Evolutionary conservation across 2,888 invertebrate genomes (phyloP).

Genomic region (Aporophyla lueneburgensis): DNA sequence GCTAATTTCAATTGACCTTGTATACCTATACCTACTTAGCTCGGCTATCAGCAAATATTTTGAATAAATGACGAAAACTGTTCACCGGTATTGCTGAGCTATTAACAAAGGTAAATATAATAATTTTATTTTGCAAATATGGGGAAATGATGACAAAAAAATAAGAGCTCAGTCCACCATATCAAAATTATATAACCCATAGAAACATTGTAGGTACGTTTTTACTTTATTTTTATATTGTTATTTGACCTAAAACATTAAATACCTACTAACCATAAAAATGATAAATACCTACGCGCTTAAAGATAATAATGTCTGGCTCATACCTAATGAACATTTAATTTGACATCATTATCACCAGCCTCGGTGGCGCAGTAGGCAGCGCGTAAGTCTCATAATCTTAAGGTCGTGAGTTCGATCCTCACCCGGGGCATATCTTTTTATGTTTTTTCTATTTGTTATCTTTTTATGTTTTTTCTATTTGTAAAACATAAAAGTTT

Average conservation of each 20-base stretch:
- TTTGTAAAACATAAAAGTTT: not conserved
- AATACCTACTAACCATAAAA: not conserved
- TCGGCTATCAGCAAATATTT: not conserved
- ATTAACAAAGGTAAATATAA: too few species aligned
- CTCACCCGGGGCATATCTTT: conserved; percentile 68
- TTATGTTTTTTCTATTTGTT: conserved; percentile 20
- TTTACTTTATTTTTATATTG: not conserved
- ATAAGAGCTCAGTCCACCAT: too few species aligned
- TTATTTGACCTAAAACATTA: conserved; percentile 3
- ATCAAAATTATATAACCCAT: not conserved
- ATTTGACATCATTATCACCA: conserved; percentile 14
- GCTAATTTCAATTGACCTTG: too few species aligned
- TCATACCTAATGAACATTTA: conserved; percentile 24
- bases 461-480: conserved; percentile 49
- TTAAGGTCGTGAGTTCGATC: conserved; percentile 93
- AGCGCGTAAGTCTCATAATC: conserved; percentile 98
- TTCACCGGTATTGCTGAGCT: too few species aligned
- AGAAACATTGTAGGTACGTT: not conserved
- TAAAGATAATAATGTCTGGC: conserved; percentile 7
- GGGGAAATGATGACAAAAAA: too few species aligned
- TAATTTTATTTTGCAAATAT: too few species aligned
- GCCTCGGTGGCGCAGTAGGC: conserved; percentile 97
- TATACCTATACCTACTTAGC: too few species aligned
- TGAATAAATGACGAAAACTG: too few species aligned
- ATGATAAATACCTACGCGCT: not conserved